Conservation (phyloP, 1,140 invertebrate species). For the Lepidurus arcticus region DNA sequence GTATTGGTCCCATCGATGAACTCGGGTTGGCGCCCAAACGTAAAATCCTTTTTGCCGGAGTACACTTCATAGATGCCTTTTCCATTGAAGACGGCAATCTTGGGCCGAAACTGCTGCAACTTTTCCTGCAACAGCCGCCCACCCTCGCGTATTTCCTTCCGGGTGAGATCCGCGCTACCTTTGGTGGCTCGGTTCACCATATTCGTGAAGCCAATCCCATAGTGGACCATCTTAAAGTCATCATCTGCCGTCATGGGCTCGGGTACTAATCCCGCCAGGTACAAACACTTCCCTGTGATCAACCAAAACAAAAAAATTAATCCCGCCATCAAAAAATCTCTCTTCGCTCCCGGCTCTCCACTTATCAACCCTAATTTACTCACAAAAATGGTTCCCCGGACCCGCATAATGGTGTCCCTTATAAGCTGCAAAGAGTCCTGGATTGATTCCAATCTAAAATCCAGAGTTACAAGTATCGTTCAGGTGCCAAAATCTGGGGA, state of each 20-base stretch:
- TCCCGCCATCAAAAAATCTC: background rate
- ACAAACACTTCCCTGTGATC: conserved; percentile 84
- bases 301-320: background rate
- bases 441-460: conserved; percentile 91
- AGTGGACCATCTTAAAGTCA: conserved; percentile 85
- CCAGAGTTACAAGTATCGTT: conserved; percentile 31
- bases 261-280: conserved; percentile 84
- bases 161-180: conserved; percentile 89
- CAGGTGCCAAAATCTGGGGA: conserved; percentile 42
- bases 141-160: conserved; percentile 95
- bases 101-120: conserved; percentile 83
- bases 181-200: conserved; percentile 92
- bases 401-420: conserved; percentile 98
- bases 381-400: conserved; percentile 96
- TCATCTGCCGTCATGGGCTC: conserved; percentile 94
- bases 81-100: conserved; percentile 97
- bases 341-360: too few species aligned
- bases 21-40: conserved; percentile 90
- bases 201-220: conserved; percentile 96
- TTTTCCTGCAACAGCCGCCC: conserved; percentile 85
- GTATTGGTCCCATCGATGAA: conserved; percentile 87
- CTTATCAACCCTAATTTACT: conserved; percentile 43
- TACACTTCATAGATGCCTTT: conserved; percentile 97
- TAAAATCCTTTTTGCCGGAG: conserved; percentile 94
- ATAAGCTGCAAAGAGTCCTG: conserved; percentile 91